phyloP scores from a whole-genome alignment of 2,113 vertebrate species.

The Chunga burmeisteri region DNA sequence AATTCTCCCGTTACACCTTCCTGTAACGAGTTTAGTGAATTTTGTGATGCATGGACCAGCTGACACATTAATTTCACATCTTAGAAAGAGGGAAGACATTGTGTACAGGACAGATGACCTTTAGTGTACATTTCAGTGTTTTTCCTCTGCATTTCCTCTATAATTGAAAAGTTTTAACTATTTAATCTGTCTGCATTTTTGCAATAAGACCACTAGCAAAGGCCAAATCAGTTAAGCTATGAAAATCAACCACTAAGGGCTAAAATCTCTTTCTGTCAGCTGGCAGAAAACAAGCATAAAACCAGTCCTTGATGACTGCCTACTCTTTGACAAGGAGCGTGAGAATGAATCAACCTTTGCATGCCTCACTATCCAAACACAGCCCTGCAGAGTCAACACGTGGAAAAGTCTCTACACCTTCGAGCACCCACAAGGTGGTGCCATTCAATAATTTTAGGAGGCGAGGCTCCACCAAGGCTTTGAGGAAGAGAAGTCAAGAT shows the following conservation, averaged over 20 bases:
- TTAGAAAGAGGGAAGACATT: not conserved
- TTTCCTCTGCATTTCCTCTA: not conserved
- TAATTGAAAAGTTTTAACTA: not conserved
- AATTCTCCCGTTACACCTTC: not conserved
- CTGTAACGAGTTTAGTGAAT: not conserved
- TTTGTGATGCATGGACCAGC: not conserved
- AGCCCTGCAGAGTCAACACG: no score
- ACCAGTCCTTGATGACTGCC: not conserved
- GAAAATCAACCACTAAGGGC: not conserved
- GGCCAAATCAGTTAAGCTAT: not conserved
- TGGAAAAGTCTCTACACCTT: not conserved
- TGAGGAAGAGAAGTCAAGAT: not conserved
- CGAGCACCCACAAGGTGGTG: constrained; percentile 52
- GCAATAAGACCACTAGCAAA: not conserved
- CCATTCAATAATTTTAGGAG: constrained; percentile 20
- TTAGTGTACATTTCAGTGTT: not conserved
- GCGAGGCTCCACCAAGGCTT: not conserved
- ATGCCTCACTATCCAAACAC: not conserved
- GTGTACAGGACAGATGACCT: not conserved
- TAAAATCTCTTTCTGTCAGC: not conserved
- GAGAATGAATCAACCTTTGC: not conserved
- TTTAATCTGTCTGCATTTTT: not conserved
- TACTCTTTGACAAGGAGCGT: not conserved
- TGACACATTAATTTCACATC: not conserved
- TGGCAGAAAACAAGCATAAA: not conserved